Base-by-base conservation (phyloP, 2,888 invertebrate genomes). In the Euphydryas editha region DNA sequence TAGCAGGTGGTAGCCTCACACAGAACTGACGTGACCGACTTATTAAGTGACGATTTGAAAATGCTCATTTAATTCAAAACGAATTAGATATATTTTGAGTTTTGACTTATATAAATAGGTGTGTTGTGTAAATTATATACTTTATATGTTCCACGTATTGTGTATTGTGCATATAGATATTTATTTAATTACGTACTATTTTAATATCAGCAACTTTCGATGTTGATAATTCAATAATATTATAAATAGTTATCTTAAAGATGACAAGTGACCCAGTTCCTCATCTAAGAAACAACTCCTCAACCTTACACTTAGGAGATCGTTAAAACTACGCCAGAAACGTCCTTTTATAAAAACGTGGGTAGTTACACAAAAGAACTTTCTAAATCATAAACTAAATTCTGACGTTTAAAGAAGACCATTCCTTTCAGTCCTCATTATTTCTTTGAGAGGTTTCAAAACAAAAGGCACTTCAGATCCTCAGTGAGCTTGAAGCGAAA, bases 391-490 rank as follows among this genome's bases (percentile, higher is more conserved):
- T 17, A 11, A 21, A n/a, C 36, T 47, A 11, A n/a, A n/a, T 51
- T n/a, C 51, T 58, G 63, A 58, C 56, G 51, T 57, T 42, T 51
- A 54, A 51, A 36, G 42, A 59, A 55, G 54, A 59, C 64, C 59
- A 54, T 59, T 64, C 21, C 57, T 37, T 37, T 42, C 64, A 54
- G 51, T 58, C 69, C 75, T 75, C 75, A 72, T 75, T 75, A 75
- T 73, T 71, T 71, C 73, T 73, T 69, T 72, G 71, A 73, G 71
- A 59, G 65, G 68, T 59, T 62, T 70, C 59, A 64, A 70, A 73
- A 75, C 62, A 67, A 67, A 51, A 67, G 62, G 39, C 59, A 49
- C 61, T 66, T 62, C 55, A 62, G 67, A 62, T 67, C 62, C 46
- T 67, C 59, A 67, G 46, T 55, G 62, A 59, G 59, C 30, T 17